Percentiles rank a stretch among this genome's conserved stretches.
Conservation (phyloP, 1,140 invertebrate genomes). For the Brachystomella parvula region DNA sequence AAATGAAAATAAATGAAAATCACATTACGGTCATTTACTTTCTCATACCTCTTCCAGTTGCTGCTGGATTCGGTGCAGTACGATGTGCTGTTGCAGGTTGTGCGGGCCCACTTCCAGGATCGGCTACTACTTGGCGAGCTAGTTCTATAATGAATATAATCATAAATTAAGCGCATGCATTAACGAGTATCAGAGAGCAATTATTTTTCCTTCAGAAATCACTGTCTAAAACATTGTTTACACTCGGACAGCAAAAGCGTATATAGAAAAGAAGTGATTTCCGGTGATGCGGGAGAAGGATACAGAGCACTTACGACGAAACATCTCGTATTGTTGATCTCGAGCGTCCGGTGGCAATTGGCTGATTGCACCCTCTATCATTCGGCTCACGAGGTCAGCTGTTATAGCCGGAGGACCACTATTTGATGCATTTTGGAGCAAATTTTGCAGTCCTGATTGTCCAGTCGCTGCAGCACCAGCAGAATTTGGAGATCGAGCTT, state of each 20-base stretch:
- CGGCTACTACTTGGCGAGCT: background rate
- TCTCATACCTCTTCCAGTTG: constrained; percentile 1
- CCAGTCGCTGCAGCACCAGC: background rate
- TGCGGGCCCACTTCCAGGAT: background rate
- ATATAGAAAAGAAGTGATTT: too few relatives aligned
- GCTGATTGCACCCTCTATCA: constrained; percentile 22
- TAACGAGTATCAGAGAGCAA: background rate
- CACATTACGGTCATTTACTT: background rate
- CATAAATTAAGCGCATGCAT: too few relatives aligned
- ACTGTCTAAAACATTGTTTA: too few relatives aligned
- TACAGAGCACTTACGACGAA: constrained; percentile 23
- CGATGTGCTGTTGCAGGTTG: background rate
- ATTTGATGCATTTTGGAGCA: constrained; percentile 1
- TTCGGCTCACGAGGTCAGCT: constrained; percentile 24
- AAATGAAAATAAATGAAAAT: too few relatives aligned
- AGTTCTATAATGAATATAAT: constrained; percentile 5
- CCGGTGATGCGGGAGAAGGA: too few relatives aligned
- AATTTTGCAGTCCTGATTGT: too few relatives aligned
- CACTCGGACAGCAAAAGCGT: too few relatives aligned
- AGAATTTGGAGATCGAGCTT: background rate
- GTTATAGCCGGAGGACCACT: background rate
- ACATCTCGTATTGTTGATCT: constrained; percentile 19
- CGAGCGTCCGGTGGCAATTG: constrained; percentile 22
- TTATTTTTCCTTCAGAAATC: too few relatives aligned
- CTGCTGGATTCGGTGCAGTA: background rate